Conservation (phyloP, 2,888 invertebrate genomes). For the Acronicta leporina region DNA sequence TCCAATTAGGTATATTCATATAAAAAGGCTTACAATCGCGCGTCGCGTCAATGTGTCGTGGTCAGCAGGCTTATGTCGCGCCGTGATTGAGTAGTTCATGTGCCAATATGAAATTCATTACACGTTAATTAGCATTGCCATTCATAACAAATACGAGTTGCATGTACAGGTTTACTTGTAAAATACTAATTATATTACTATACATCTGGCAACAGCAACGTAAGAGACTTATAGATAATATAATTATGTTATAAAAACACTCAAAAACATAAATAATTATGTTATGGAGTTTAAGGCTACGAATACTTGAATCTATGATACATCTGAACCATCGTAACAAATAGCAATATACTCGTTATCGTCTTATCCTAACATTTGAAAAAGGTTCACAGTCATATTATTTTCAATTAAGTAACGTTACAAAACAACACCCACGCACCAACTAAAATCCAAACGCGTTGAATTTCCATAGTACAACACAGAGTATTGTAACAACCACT, state of each 20-base stretch:
- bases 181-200: not conserved
- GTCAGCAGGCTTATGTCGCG: not conserved
- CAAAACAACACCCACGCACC: not conserved
- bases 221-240: no score
- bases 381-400: no score
- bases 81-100: constrained; percentile 12
- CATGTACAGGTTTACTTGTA: not conserved
- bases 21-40: constrained; percentile 7
- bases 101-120: constrained; percentile 11
- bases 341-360: no score
- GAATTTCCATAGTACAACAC: constrained; percentile 7
- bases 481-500: constrained; percentile 16
- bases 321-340: no score
- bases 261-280: not conserved
- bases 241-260: no score
- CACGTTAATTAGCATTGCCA: constrained; percentile 18
- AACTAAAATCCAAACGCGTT: constrained; percentile 2
- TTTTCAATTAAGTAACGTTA: not conserved
- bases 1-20: no score
- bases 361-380: no score
- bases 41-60: not conserved
- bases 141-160: constrained; percentile 2
- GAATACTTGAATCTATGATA: no score
- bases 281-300: not conserved
- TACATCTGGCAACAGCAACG: no score